phyloP scores from a whole-genome alignment of 2,113 vertebrate genomes.

The Ailuropoda melanoleuca region DNA sequence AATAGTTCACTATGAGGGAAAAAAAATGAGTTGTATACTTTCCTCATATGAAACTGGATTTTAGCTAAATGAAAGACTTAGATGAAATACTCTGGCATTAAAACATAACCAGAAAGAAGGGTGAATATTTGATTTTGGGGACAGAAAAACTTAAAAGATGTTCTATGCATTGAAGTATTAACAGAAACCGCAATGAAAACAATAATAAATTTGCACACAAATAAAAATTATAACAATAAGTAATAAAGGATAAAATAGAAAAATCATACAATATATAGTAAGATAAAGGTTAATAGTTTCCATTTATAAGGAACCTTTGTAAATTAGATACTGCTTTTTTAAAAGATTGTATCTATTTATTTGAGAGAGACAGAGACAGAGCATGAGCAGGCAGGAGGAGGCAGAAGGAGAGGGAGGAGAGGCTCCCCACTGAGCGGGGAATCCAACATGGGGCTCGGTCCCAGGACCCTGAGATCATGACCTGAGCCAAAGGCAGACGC shows the following conservation, averaged over 20 bases:
- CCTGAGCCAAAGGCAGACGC: too few species aligned
- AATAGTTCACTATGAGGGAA: neutral
- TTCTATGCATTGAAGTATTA: neutral
- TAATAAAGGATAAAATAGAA: neutral
- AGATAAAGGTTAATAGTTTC: neutral
- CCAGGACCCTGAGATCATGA: too few species aligned
- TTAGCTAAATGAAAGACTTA: slow-evolving; percentile 22
- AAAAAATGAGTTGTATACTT: neutral
- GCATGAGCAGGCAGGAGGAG: too few species aligned
- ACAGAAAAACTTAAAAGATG: neutral
- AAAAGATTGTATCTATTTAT: too few species aligned
- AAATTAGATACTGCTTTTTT: neutral
- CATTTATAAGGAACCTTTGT: neutral
- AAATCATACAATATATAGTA: neutral
- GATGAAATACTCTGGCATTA: neutral
- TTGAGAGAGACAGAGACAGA: too few species aligned
- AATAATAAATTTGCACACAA: neutral
- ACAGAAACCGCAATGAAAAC: neutral
- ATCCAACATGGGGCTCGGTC: too few species aligned
- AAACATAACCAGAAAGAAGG: neutral
- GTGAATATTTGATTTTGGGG: neutral
- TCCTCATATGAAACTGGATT: neutral
- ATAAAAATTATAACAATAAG: neutral
- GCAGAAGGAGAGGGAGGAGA: too few species aligned
- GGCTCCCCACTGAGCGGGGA: too few species aligned